phyloP scores from a whole-genome alignment of 2,797 vertebrate genomes.

The Kryptolebias ocellatus region DNA sequence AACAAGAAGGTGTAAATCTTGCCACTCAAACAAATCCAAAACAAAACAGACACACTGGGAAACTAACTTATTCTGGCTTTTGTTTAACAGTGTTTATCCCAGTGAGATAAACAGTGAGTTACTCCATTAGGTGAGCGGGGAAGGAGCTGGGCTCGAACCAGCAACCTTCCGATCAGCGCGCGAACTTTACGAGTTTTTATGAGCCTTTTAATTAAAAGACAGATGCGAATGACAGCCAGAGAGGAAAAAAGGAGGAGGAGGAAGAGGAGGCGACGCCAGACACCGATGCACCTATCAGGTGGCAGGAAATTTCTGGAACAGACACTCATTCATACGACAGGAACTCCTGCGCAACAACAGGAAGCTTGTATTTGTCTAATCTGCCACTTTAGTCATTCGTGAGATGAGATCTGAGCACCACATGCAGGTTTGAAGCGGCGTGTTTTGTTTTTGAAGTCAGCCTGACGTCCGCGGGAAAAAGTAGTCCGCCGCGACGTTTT shows the following conservation, averaged over 20 bases:
- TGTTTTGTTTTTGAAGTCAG: background rate
- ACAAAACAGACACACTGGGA: too few relatives aligned
- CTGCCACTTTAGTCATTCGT: too few relatives aligned
- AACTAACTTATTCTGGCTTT: too few relatives aligned
- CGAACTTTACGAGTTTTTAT: background rate
- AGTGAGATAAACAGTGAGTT: too few relatives aligned
- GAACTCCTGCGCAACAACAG: slow-evolving; percentile 28
- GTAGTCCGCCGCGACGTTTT: background rate
- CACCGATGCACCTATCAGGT: slow-evolving; percentile 15
- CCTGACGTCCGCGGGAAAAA: slow-evolving; percentile 2
- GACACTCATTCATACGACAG: slow-evolving; percentile 39
- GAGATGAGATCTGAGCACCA: background rate
- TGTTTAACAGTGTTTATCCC: too few relatives aligned
- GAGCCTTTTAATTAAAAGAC: slow-evolving; percentile 10
- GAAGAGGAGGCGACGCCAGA: slow-evolving; percentile 1
- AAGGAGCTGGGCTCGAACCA: too few relatives aligned
- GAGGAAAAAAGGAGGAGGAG: slow-evolving; percentile 10
- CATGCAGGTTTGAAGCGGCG: background rate
- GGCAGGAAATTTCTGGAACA: slow-evolving; percentile 59
- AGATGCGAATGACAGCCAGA: slow-evolving; percentile 25
- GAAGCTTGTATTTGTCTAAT: background rate
- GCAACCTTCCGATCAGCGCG: too few relatives aligned
- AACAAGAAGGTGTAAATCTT: background rate
- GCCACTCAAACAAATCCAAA: too few relatives aligned
- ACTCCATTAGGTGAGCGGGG: too few relatives aligned